Evolutionary conservation across 2,888 invertebrate genomes (phyloP), one percentile per base, ranked within the genome.

Genomic region (Trichopria drosophilae): DNA sequence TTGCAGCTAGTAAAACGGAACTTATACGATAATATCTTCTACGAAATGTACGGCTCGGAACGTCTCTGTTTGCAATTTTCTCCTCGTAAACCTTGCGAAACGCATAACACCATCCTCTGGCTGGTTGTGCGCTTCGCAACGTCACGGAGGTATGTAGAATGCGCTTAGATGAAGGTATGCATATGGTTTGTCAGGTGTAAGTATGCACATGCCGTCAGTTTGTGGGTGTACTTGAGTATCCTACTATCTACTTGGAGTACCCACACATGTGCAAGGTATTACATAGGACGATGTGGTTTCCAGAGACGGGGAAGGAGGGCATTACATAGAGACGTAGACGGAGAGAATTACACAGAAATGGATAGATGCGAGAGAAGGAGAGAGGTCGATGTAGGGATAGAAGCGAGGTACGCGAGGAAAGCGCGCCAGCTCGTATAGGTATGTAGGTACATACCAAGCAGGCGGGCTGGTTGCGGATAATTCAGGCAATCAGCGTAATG

Each of bases 401-500:
- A 60, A 54, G 60, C 63, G 62, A 63, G 62, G n/a, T n/a, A n/a
- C n/a, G n/a, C n/a, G n/a, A n/a, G n/a, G 43, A 40, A 29, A 32
- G 31, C 7, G 29, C 28, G 44, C 12, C 51, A 40, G 45, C 46
- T 40, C 31, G 52, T 41, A 41, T 13, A 34, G 24, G 34, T 22
- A 23, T 32, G 19, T 57, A 54, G 60, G 50, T 64, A 63, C 63
- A 55, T 61, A 65, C 59, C 64, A 39, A 55, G 58, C 49, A 51
- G 54, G 51, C 51, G 42, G 53, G 50, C 52, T 51, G 71, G 71
- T 69, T 69, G 67, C 67, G 71, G 71, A 73, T 73, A 73, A 75
- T 73, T 75, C 73, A 71, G 72, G 72, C 72, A 75, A 75, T 73
- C 73, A 73, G 71, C 69, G 71, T 73, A 73, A 73, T 73, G 73